These are phyloP conservation scores for Tragulus kanchil DNA, from an alignment of 2,113 vertebrate species.

Conservation along the genomic window DNA sequence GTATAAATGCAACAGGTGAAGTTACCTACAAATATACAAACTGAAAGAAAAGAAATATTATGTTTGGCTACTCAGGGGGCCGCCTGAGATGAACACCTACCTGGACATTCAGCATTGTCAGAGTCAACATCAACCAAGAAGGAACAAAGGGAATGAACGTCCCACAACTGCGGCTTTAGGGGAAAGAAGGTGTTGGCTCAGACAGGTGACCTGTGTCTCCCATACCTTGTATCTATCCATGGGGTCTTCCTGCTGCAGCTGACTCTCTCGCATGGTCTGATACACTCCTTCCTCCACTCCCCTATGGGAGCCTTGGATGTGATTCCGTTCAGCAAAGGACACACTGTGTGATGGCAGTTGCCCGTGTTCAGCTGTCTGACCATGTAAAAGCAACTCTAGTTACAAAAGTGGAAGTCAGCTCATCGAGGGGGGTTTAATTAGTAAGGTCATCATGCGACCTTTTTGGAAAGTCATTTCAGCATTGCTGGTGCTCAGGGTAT, in stretches of 20 bases:
- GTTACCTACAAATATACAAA: constrained; percentile 92
- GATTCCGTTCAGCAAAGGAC: neutral
- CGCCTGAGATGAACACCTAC: constrained; percentile 75
- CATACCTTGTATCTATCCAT: constrained; percentile 98
- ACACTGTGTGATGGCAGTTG: accelerated
- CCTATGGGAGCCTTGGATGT: neutral
- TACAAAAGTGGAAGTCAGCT: neutral
- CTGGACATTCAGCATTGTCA: constrained; percentile 74
- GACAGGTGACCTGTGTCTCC: accelerated
- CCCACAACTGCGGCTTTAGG: accelerated
- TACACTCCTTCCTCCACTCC: neutral
- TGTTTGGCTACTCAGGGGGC: constrained; percentile 79
- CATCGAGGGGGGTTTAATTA: neutral
- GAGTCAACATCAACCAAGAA: neutral
- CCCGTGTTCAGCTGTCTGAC: neutral
- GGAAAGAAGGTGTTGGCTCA: neutral
- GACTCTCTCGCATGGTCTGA: constrained; percentile 95
- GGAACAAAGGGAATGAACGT: constrained; percentile 3
- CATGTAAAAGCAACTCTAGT: neutral
- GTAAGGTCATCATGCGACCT: neutral
- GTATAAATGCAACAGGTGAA: constrained; percentile 88
- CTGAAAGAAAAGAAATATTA: constrained; percentile 92
- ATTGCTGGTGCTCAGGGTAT: neutral
- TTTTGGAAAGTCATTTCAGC: neutral
- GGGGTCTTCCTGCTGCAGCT: constrained; percentile 98